These are phyloP conservation scores for Falco biarmicus DNA, from an alignment of 2,797 vertebrate genomes.

Conservation along the genomic window DNA sequence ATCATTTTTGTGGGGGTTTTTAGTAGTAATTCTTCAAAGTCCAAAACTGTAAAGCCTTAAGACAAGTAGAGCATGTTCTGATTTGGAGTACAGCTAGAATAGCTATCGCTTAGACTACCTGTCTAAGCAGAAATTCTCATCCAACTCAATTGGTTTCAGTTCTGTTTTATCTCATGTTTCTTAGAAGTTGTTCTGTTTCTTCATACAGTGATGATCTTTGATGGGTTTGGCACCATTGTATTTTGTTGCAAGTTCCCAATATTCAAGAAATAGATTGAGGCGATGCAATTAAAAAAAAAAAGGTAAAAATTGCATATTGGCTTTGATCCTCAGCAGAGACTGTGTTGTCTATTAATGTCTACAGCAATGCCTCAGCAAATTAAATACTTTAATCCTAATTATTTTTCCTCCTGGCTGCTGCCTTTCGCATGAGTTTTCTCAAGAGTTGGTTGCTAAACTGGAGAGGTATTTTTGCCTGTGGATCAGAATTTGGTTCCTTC, in stretches of 20 bases:
- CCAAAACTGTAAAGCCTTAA: neutral
- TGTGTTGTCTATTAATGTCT: neutral
- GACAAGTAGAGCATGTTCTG: neutral
- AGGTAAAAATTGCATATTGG: neutral
- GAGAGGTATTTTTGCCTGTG: neutral
- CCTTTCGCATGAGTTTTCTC: neutral
- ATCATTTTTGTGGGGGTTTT: neutral
- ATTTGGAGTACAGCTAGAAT: neutral
- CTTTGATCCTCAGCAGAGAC: neutral
- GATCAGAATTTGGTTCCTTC: neutral
- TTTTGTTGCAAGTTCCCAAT: neutral
- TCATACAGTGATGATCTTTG: neutral
- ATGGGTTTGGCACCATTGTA: neutral
- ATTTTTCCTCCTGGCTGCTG: neutral
- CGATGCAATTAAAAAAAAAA: neutral
- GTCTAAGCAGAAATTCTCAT: neutral
- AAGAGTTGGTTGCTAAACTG: neutral
- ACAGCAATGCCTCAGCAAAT: neutral
- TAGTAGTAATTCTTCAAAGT: neutral
- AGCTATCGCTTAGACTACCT: neutral
- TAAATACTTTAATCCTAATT: neutral
- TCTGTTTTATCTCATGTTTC: neutral
- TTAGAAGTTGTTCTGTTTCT: neutral
- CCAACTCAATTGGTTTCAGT: neutral
- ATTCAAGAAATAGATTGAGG: neutral